phyloP scores from a whole-genome alignment of 2,888 invertebrate species.

The Selenia dentaria region DNA sequence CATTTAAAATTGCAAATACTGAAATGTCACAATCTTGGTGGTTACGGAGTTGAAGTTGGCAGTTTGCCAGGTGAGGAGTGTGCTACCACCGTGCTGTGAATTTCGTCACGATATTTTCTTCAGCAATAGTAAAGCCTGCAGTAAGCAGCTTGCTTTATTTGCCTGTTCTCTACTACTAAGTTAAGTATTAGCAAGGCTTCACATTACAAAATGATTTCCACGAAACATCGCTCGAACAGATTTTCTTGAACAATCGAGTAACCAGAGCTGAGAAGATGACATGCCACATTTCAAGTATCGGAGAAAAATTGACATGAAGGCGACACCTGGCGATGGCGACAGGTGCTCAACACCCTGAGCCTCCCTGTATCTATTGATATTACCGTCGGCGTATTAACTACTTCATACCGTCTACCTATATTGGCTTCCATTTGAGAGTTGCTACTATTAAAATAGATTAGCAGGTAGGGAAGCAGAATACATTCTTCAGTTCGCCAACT shows the following conservation, averaged over 20 bases:
- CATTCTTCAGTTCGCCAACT: constrained; percentile 2
- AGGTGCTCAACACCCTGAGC: constrained; percentile 44
- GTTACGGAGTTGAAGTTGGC: too few species aligned
- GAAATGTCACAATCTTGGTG: too few species aligned
- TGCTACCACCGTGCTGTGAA: too few species aligned
- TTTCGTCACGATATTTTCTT: too few species aligned
- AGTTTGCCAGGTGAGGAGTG: too few species aligned
- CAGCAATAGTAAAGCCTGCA: too few species aligned
- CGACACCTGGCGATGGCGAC: constrained; percentile 58
- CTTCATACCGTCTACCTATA: constrained; percentile 64
- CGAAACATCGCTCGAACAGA: constrained; percentile 57
- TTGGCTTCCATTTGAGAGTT: constrained; percentile 61
- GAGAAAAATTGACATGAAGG: constrained; percentile 62
- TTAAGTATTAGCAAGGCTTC: constrained; percentile 29
- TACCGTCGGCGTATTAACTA: constrained; percentile 72
- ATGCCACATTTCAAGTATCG: constrained; percentile 78
- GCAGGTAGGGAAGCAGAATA: constrained; percentile 16
- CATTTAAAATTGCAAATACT: too few species aligned
- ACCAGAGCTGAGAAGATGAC: constrained; percentile 66
- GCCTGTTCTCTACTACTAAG: too few species aligned
- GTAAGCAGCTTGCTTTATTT: too few species aligned
- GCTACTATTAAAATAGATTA: constrained; percentile 2
- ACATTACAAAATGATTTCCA: constrained; percentile 49
- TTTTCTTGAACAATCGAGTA: constrained; percentile 67
- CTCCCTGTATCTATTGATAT: constrained; percentile 71